phyloP scores from a whole-genome alignment of 2,113 vertebrate genomes.

The Gopherus evgoodei region DNA sequence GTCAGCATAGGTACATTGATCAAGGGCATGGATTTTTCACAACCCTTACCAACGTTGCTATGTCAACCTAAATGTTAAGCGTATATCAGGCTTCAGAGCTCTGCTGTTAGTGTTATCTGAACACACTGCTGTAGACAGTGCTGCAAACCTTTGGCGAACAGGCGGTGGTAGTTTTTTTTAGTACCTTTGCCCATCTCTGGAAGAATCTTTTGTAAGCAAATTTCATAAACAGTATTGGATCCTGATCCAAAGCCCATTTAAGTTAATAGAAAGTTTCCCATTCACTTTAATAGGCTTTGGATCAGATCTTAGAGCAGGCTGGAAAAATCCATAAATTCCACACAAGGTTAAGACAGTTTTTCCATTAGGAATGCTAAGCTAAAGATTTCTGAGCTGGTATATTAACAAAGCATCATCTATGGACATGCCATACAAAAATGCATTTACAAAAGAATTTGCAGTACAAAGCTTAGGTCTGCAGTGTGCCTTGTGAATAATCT shows the following conservation, averaged over 20 bases:
- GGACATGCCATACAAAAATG: background rate
- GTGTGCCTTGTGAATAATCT: constrained; percentile 49
- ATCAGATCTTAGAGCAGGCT: background rate
- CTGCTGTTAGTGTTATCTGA: background rate
- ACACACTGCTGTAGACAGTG: background rate
- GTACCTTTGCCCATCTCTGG: background rate
- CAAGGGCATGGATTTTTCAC: background rate
- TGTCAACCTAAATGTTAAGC: background rate
- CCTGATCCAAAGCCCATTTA: background rate
- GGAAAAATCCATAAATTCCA: background rate
- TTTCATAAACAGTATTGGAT: background rate
- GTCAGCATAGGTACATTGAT: background rate
- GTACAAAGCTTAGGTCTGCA: background rate
- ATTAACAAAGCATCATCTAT: constrained; percentile 18
- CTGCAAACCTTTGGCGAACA: background rate
- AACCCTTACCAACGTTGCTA: background rate
- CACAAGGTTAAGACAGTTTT: background rate
- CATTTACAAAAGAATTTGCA: constrained; percentile 39
- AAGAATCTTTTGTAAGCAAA: background rate
- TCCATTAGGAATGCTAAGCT: background rate
- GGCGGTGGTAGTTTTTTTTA: background rate
- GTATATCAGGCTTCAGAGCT: background rate
- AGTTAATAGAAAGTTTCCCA: background rate
- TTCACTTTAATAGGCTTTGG: background rate
- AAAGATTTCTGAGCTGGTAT: background rate